Evolutionary conservation across 1,140 invertebrate species (phyloP), one percentile per base, ranked within the genome.

Genomic region (Bombus affinis): DNA sequence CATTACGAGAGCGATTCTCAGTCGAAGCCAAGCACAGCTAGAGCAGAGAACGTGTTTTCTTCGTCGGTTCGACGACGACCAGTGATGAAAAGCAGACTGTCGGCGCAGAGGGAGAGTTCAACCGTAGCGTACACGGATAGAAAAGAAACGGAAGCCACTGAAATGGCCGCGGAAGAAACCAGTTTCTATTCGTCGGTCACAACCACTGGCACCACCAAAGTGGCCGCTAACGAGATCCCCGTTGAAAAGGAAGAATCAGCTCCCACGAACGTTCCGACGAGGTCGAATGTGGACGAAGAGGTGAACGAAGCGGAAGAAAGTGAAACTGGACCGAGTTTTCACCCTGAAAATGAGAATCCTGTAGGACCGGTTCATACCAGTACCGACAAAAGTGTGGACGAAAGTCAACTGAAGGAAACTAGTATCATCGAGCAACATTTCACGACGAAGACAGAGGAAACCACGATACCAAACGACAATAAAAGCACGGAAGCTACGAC

Each of bases 91-190:
- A 93, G 85, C 57, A 81, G 80, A 12, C 42, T 74, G 44, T 5
- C 65, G 0, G 28, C 32, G 0, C 59, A 80, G 6, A 57, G 37
- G 1, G 47, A 80, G 12, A 57, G 37, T n/a, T 44, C 42, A 18
- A 86, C 59, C 0, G 66, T 32, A 3, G n/a, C 47, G 22, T 71
- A 86, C 62, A 35, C 44, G 39, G 75, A 76, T n/a, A 90, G 44
- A 78, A 91, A 87, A 18, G 74, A 85, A 18, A 39, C 89, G 3
- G 81, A 89, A 2, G 62, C 86, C 0, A 93, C 92, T 44, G 94
- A 93, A 87, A 92, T 94, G 90, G 72, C 92, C 1, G 92, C 93
- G 0, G 93, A 94, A 81, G 93, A 94, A 88, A 94, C 93, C 42
- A 93, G 91, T 85, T 94, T 94, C 90, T 93, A 94, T 66, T 91